Conservation (phyloP, 2,888 invertebrate species). For the Limnephilus auricula region DNA sequence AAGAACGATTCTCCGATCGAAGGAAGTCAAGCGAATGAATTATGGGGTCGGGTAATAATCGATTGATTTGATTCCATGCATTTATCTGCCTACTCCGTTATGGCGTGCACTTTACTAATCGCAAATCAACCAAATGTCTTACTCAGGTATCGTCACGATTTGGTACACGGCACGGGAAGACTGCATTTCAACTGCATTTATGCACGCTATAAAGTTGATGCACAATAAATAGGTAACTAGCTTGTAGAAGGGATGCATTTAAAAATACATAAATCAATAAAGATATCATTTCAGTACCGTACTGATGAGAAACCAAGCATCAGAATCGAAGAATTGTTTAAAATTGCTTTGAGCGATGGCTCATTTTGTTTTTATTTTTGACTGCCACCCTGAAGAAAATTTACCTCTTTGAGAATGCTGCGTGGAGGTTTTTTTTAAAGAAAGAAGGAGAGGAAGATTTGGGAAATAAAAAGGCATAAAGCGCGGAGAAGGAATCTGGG, state of each 20-base stretch:
- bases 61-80: not conserved
- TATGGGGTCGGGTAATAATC: not conserved
- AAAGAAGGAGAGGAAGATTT: no score
- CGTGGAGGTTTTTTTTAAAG: no score
- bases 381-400: no score
- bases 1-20: not conserved
- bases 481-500: no score
- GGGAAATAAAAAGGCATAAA: no score
- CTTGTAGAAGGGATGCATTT: not conserved
- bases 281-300: not conserved
- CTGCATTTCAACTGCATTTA: not conserved
- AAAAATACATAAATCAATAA: not conserved
- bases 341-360: not conserved
- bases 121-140: not conserved
- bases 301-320: not conserved
- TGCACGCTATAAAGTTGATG: not conserved
- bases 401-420: no score
- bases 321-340: not conserved
- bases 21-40: not conserved
- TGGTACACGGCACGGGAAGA: not conserved
- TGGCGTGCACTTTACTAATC: constrained; percentile 8
- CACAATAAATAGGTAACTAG: not conserved
- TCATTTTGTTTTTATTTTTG: not conserved
- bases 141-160: not conserved
- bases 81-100: constrained; percentile 8